Percentiles rank a stretch among this genome's conserved stretches.
phyloP scores from a whole-genome alignment of 2,888 invertebrate species.

The Andrena hattorfiana region DNA sequence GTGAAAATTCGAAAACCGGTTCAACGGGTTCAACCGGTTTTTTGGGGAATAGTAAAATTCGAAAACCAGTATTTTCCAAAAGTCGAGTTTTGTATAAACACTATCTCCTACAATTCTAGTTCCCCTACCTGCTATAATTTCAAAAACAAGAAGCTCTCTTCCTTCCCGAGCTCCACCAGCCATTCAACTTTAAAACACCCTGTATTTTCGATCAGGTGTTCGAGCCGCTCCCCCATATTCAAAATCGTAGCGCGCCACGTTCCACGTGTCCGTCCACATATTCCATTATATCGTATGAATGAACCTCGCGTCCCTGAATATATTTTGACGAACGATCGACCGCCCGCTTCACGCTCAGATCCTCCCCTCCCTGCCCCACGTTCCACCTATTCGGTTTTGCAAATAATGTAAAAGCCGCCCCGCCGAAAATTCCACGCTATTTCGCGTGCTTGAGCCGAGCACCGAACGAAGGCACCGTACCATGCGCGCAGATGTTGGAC shows the following conservation, averaged over 20 bases:
- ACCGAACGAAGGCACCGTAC: slow-evolving; percentile 1
- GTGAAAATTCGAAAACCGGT: no score
- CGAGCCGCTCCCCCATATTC: slow-evolving; percentile 13
- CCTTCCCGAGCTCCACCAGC: not conserved
- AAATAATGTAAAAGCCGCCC: slow-evolving; percentile 24
- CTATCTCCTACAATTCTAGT: no score
- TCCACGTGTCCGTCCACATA: slow-evolving; percentile 47
- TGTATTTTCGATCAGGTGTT: slow-evolving; percentile 50
- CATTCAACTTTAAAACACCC: not conserved
- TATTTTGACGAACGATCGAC: slow-evolving; percentile 72
- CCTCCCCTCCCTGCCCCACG: not conserved
- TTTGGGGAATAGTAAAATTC: no score
- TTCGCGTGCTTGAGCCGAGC: not conserved
- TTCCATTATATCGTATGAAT: slow-evolving; percentile 75
- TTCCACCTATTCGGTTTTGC: slow-evolving; percentile 1
- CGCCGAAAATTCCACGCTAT: not conserved
- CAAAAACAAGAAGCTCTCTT: no score
- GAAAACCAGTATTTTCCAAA: no score
- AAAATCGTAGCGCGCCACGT: slow-evolving; percentile 43
- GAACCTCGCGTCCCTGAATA: slow-evolving; percentile 70
- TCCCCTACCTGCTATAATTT: no score
- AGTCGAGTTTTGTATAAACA: no score
- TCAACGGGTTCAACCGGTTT: no score
- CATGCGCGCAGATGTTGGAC: slow-evolving; percentile 24
- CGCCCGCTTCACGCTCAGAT: slow-evolving; percentile 50